Evolutionary conservation across 2,797 vertebrate genomes (phyloP).

Genomic region (Miichthys miiuy): DNA sequence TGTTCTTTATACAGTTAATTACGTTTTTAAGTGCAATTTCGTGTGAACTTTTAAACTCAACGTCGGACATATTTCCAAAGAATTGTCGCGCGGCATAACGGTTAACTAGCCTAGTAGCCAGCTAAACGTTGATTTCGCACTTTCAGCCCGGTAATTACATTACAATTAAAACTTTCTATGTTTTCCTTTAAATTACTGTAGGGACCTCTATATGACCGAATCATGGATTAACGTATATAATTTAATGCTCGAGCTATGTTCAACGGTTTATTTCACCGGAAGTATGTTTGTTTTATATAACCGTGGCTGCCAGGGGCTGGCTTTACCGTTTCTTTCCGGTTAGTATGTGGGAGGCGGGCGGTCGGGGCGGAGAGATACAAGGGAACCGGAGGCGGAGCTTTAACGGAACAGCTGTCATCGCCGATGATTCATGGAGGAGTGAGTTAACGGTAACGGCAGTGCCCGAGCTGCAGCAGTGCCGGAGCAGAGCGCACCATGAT

Average conservation of each 20-base stretch:
- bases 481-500: slow-evolving; percentile 3
- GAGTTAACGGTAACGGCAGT: neutral
- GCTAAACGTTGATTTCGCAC: no score
- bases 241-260: no score
- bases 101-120: no score
- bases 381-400: slow-evolving; percentile 28
- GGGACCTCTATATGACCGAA: no score
- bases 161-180: no score
- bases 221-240: no score
- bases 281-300: neutral
- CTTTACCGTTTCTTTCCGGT: slow-evolving; percentile 25
- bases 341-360: slow-evolving; percentile 28
- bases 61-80: neutral
- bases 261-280: neutral
- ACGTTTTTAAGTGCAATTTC: neutral
- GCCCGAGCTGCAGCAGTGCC: neutral
- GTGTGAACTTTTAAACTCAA: neutral
- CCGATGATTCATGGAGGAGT: slow-evolving; percentile 8
- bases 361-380: slow-evolving; percentile 18
- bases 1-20: no score
- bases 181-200: no score
- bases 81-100: no score
- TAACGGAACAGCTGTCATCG: neutral
- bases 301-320: rapidly evolving
- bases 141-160: no score